A percentile compares a stretch with the other conserved stretches of the same genome.
Conservation (phyloP, 2,113 vertebrate genomes). For the Stictonetta naevosa region DNA sequence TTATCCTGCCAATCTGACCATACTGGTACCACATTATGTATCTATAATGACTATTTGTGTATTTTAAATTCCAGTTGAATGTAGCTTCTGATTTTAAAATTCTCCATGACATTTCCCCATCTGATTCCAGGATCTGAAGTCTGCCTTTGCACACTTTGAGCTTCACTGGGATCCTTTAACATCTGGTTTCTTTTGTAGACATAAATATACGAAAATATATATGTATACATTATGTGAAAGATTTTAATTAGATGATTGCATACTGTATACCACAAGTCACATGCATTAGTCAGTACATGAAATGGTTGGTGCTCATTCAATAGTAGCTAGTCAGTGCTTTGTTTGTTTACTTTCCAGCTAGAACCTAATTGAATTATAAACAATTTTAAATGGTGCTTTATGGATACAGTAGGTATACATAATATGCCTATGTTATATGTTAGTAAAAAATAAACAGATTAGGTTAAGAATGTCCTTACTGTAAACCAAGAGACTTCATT, state of each 20-base stretch:
- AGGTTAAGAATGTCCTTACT: background rate
- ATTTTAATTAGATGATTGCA: background rate
- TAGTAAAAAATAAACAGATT: background rate
- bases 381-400: background rate
- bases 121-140: background rate
- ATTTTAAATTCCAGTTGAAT: background rate
- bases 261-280: background rate
- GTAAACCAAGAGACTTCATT: background rate
- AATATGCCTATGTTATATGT: background rate
- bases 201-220: background rate
- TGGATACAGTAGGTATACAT: background rate
- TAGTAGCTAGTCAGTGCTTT: background rate
- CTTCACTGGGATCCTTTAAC: background rate
- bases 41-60: background rate
- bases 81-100: background rate
- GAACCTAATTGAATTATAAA: background rate
- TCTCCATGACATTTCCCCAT: background rate
- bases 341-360: background rate
- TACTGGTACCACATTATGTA: background rate
- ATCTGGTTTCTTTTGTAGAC: background rate
- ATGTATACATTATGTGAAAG: background rate
- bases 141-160: background rate
- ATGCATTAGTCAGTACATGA: background rate
- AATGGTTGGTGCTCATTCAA: background rate
- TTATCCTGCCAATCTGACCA: background rate